Evolutionary conservation across 2,113 vertebrate genomes (phyloP).

Genomic region (Menidia beryllina): DNA sequence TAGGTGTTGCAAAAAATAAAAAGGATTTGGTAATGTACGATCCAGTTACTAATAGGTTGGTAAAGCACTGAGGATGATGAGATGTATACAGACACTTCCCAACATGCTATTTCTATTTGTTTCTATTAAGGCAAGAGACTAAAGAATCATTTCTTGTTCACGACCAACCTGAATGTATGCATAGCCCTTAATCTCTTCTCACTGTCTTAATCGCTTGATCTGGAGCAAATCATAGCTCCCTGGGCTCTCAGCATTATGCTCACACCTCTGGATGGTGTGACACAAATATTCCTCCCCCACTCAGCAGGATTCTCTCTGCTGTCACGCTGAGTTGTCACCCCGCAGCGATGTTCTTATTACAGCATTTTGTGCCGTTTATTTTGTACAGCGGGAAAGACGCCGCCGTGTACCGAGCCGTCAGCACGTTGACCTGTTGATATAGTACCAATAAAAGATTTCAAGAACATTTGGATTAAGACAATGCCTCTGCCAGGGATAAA

Average conservation of each 20-base stretch:
- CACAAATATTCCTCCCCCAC: conserved; percentile 46
- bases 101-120: too few relatives aligned
- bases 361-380: conserved; percentile 7
- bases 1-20: too few relatives aligned
- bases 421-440: conserved; percentile 9
- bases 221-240: conserved; percentile 29
- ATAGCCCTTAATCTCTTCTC: neutral
- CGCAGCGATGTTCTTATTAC: conserved; percentile 26
- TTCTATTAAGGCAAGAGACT: neutral
- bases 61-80: too few relatives aligned
- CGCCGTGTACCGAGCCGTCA: conserved; percentile 13
- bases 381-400: conserved; percentile 9
- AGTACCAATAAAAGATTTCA: neutral
- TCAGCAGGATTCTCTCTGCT: conserved; percentile 44
- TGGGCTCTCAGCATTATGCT: conserved; percentile 37
- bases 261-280: conserved; percentile 57
- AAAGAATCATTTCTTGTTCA: neutral
- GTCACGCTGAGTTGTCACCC: conserved; percentile 40
- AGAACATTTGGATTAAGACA: conserved; percentile 11
- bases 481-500: neutral
- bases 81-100: too few relatives aligned
- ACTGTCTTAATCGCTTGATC: conserved; percentile 31
- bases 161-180: neutral
- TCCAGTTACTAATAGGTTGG: too few relatives aligned
- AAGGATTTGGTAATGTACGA: too few relatives aligned